phyloP scores from a whole-genome alignment of 2,113 vertebrate species.

The Chrysemys picta region DNA sequence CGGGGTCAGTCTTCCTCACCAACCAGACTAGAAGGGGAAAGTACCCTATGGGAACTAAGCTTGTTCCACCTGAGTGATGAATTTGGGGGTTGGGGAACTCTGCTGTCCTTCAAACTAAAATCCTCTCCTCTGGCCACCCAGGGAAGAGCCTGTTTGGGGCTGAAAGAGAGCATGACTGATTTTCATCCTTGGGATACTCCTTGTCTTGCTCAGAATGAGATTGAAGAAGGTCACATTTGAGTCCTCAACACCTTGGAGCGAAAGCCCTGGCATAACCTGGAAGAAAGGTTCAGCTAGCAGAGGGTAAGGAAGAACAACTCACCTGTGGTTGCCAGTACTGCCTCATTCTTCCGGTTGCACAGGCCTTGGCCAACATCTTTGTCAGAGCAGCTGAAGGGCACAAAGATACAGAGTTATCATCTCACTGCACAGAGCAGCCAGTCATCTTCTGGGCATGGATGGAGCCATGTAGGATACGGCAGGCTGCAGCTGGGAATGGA shows the following conservation, averaged over 20 bases:
- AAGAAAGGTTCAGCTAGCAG: neutral
- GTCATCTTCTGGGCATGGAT: neutral
- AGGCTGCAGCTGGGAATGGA: neutral
- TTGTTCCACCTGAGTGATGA: neutral
- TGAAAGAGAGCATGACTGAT: neutral
- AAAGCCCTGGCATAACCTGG: neutral
- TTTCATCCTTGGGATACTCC: neutral
- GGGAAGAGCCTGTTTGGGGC: neutral
- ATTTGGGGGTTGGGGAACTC: neutral
- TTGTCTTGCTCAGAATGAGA: neutral
- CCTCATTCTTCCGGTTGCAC: slow-evolving; percentile 76
- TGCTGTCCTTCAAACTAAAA: neutral
- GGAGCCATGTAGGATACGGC: neutral
- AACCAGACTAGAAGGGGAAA: neutral
- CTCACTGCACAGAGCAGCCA: neutral
- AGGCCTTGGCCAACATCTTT: slow-evolving; percentile 74
- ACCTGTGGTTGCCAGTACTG: slow-evolving; percentile 81
- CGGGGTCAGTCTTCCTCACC: neutral
- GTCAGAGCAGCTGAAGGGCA: slow-evolving; percentile 80
- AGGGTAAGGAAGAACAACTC: slow-evolving; percentile 37
- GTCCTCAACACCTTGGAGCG: neutral
- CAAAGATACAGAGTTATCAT: slow-evolving; percentile 19
- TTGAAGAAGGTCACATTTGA: neutral
- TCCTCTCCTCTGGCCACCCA: neutral
- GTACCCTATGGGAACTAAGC: neutral